These are phyloP conservation scores for Caradrina kadenii DNA, from an alignment of 2,888 invertebrate species.

Conservation along the genomic window DNA sequence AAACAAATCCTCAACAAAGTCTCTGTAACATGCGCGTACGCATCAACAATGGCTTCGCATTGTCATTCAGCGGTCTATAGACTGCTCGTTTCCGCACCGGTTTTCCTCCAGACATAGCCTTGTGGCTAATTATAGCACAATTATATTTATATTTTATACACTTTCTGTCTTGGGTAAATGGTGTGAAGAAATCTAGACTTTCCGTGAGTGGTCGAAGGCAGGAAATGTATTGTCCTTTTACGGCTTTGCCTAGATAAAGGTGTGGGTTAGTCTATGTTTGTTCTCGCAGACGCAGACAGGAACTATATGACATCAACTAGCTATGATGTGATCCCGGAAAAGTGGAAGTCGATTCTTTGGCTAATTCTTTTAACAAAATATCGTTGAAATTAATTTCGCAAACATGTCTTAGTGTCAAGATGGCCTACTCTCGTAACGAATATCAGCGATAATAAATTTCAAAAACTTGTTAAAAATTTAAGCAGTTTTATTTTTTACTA, in stretches of 20 bases:
- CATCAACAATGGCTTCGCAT: slow-evolving; percentile 42
- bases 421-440: too few relatives aligned
- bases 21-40: slow-evolving; percentile 7
- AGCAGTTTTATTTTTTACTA: too few relatives aligned
- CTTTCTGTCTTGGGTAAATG: slow-evolving; percentile 47
- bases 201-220: not conserved
- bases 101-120: slow-evolving; percentile 64
- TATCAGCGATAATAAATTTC: too few relatives aligned
- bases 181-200: slow-evolving; percentile 10
- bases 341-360: too few relatives aligned
- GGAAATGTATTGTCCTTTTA: not conserved
- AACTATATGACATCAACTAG: too few relatives aligned
- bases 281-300: too few relatives aligned
- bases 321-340: too few relatives aligned
- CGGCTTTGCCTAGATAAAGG: not conserved
- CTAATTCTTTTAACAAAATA: too few relatives aligned
- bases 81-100: slow-evolving; percentile 52
- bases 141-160: slow-evolving; percentile 39
- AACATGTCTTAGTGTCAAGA: too few relatives aligned
- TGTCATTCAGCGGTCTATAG: slow-evolving; percentile 53
- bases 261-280: too few relatives aligned
- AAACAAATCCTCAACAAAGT: slow-evolving; percentile 8
- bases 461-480: too few relatives aligned
- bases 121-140: slow-evolving; percentile 61
- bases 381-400: too few relatives aligned